Conservation (phyloP, 37 sponge, comb jelly and placozoan species). For the Beroe forskalii region DNA sequence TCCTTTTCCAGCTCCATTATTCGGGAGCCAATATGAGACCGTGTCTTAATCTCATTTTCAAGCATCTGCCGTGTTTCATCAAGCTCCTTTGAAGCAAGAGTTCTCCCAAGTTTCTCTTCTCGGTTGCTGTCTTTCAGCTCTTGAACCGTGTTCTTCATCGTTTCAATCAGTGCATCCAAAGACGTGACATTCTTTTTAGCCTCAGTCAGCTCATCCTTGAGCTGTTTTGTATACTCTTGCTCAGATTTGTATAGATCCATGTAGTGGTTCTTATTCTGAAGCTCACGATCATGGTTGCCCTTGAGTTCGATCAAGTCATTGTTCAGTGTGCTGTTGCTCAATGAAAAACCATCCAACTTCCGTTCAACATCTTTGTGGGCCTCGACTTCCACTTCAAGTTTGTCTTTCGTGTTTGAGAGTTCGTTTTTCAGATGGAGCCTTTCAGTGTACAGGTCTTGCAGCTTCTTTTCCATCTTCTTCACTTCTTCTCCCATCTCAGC, state of each 20-base stretch:
- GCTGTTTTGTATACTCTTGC: slow-evolving; percentile 40
- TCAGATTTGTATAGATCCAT: slow-evolving; percentile 45
- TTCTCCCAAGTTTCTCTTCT: slow-evolving; percentile 32
- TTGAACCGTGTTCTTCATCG: slow-evolving; percentile 44
- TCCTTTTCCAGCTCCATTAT: slow-evolving; percentile 33
- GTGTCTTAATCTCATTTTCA: slow-evolving; percentile 59
- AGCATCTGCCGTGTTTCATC: slow-evolving; percentile 59
- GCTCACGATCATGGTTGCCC: slow-evolving; percentile 53
- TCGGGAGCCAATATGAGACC: slow-evolving; percentile 50
- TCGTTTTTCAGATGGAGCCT: slow-evolving; percentile 44
- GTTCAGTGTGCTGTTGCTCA: slow-evolving; percentile 22
- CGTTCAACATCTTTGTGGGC: slow-evolving; percentile 21
- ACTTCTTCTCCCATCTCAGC: slow-evolving; percentile 32
- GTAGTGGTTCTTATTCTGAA: slow-evolving; percentile 60
- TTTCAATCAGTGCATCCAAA: slow-evolving; percentile 28
- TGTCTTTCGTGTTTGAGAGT: slow-evolving; percentile 55
- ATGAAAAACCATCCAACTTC: slow-evolving; percentile 11
- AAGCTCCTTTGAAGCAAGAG: slow-evolving; percentile 46
- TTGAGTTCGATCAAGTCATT: slow-evolving; percentile 47
- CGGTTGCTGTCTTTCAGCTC: slow-evolving; percentile 34
- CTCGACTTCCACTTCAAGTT: not conserved
- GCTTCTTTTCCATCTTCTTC: slow-evolving; percentile 57
- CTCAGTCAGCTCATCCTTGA: slow-evolving; percentile 43
- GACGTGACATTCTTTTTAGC: slow-evolving; percentile 48
- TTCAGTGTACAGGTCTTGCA: slow-evolving; percentile 54